Conservation (phyloP, 37 sponge, comb jelly and placozoan genomes). For the Axinella damicornis region DNA sequence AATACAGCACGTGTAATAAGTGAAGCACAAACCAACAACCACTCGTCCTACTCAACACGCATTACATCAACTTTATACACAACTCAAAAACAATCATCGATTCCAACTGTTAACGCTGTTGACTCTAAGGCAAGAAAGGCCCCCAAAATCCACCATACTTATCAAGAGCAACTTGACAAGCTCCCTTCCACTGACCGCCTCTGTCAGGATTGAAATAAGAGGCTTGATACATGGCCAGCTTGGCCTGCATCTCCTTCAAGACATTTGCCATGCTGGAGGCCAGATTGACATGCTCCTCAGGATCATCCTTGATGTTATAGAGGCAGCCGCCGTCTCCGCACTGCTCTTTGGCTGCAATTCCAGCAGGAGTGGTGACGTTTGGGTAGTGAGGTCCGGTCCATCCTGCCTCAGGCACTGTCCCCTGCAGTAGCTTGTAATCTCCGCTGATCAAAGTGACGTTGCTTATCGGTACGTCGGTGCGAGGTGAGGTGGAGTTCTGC, state of each 20-base stretch:
- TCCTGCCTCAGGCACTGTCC: background rate
- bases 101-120: no score
- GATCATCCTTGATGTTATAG: constrained; percentile 37
- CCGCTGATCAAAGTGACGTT: constrained; percentile 29
- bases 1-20: no score
- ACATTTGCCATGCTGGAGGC: constrained; percentile 8
- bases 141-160: no score
- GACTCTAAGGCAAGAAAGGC: no score
- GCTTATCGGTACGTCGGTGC: constrained; percentile 28
- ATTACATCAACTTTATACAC: no score
- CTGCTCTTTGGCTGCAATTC: background rate
- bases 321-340: constrained; percentile 34
- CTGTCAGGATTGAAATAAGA: constrained; percentile 40
- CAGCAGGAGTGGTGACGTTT: constrained; percentile 2
- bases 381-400: no score
- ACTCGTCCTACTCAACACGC: no score
- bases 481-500: constrained; percentile 30
- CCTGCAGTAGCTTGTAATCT: constrained; percentile 29
- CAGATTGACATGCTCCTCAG: constrained; percentile 17
- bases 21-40: no score
- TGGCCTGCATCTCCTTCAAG: constrained; percentile 39
- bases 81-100: no score
- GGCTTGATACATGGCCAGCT: background rate
- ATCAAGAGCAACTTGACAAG: constrained; percentile 23
- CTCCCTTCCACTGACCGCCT: background rate